phyloP scores from a whole-genome alignment of 2,113 vertebrate species.

The Labrus mixtus region DNA sequence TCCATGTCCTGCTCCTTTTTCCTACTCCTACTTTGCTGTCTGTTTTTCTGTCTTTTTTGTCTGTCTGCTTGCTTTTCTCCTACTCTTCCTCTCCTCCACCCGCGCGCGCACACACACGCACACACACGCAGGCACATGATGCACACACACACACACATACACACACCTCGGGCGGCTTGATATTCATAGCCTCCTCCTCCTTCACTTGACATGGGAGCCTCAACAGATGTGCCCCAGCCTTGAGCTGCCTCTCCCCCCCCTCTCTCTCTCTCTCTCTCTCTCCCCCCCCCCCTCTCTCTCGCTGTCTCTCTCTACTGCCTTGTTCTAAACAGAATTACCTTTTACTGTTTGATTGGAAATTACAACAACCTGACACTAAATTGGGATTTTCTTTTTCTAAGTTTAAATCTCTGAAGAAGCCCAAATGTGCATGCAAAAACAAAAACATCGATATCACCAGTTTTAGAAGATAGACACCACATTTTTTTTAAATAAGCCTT shows the following conservation, averaged over 20 bases:
- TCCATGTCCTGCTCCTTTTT: constrained; percentile 65
- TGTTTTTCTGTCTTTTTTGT: constrained; percentile 36
- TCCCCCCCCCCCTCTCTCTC: not conserved
- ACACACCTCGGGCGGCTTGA: constrained; percentile 81
- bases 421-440: not conserved
- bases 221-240: constrained; percentile 83
- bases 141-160: constrained; percentile 77
- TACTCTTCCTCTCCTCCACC: constrained; percentile 7
- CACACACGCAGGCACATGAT: constrained; percentile 63
- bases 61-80: not conserved
- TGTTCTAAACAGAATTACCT: constrained; percentile 55
- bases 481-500: no score
- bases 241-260: constrained; percentile 61
- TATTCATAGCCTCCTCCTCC: constrained; percentile 81
- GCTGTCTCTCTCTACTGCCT: constrained; percentile 20
- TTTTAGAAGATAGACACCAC: no score
- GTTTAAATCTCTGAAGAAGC: not conserved
- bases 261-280: not conserved
- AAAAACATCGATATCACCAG: no score
- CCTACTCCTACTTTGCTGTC: constrained; percentile 66
- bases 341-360: constrained; percentile 29
- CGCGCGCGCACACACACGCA: constrained; percentile 43
- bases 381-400: not conserved
- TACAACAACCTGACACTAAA: constrained; percentile 29
- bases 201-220: constrained; percentile 82